Conservation (phyloP, 2,797 vertebrate genomes). For the Rhinophrynus dorsalis region DNA sequence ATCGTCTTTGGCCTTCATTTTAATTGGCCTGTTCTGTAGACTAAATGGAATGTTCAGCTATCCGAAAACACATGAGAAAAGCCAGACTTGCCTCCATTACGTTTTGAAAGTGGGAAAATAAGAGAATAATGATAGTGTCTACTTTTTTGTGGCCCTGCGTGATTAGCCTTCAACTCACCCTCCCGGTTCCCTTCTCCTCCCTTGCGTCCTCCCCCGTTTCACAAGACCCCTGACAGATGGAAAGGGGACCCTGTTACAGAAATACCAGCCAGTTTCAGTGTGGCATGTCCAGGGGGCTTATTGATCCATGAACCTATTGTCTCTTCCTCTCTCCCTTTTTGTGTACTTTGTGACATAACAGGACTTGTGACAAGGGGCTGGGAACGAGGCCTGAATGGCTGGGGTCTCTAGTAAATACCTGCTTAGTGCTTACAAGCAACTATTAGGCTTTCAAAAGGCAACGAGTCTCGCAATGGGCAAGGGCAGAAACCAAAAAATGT, state of each 20-base stretch:
- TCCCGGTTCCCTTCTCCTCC: constrained; percentile 68
- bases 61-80: constrained; percentile 70
- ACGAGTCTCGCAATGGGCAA: neutral
- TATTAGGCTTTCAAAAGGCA: constrained; percentile 9
- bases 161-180: constrained; percentile 72
- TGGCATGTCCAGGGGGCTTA: constrained; percentile 80
- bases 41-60: constrained; percentile 80
- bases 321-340: constrained; percentile 41
- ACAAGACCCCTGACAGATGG: constrained; percentile 85
- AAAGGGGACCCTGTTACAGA: constrained; percentile 60
- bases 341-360: constrained; percentile 77
- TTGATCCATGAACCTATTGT: constrained; percentile 66
- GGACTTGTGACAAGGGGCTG: constrained; percentile 73
- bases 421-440: constrained; percentile 24
- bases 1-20: constrained; percentile 67
- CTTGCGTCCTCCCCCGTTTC: constrained; percentile 72
- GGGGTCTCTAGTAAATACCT: constrained; percentile 75
- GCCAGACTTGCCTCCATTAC: constrained; percentile 69
- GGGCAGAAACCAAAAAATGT: neutral
- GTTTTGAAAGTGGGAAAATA: constrained; percentile 75
- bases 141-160: constrained; percentile 72
- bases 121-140: constrained; percentile 80
- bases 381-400: constrained; percentile 82
- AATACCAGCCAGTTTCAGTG: constrained; percentile 72
- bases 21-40: constrained; percentile 74